Conservation (phyloP, 2,113 vertebrate species). For the Paratilapia polleni region DNA sequence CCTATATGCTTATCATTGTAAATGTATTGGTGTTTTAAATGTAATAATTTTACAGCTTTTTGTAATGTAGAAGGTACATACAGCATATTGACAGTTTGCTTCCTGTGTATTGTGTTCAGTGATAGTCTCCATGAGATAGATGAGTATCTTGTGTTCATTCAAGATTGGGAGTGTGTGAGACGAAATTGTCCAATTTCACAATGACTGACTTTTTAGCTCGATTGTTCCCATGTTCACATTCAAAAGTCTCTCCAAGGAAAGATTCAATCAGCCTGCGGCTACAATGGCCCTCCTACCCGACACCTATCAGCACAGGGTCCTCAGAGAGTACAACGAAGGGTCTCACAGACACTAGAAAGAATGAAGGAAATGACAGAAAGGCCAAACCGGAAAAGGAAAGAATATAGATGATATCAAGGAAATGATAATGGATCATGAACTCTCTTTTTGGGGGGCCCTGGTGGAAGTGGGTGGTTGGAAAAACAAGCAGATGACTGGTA, state of each 20-base stretch:
- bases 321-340: conserved; percentile 12
- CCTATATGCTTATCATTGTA: too few relatives aligned
- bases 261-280: conserved; percentile 26
- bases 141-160: neutral
- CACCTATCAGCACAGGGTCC: conserved; percentile 7
- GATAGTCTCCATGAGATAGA: neutral
- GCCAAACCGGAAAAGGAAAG: conserved; percentile 1
- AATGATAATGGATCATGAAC: neutral
- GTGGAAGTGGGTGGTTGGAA: neutral
- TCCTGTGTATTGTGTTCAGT: neutral
- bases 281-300: neutral
- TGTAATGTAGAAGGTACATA: neutral
- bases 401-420: neutral
- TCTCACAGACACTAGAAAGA: conserved; percentile 13
- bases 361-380: neutral
- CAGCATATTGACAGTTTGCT: neutral
- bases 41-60: neutral
- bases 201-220: neutral
- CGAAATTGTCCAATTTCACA: conserved; percentile 7
- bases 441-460: neutral
- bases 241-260: conserved; percentile 18
- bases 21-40: too few relatives aligned
- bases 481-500: neutral
- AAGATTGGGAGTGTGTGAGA: neutral
- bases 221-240: conserved; percentile 28